A percentile compares a stretch with the other conserved stretches of the same genome.
phyloP scores from a whole-genome alignment of 2,113 vertebrate genomes.

The Columbina picui region DNA sequence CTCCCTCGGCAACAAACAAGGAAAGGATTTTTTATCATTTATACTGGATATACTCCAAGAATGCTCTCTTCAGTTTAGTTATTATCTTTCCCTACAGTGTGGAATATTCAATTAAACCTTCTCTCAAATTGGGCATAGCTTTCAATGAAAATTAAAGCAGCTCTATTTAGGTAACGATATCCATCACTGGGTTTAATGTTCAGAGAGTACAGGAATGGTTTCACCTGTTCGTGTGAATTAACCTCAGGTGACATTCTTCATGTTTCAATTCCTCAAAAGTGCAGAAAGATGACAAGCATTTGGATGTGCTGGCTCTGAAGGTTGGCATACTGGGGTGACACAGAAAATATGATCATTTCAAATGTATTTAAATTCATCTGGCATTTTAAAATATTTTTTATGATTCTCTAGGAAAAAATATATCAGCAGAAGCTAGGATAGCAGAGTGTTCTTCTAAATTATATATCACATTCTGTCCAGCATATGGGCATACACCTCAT shows the following conservation, averaged over 20 bases:
- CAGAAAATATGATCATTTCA: neutral
- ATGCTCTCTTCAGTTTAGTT: constrained; percentile 29
- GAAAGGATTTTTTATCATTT: constrained; percentile 49
- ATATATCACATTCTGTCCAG: neutral
- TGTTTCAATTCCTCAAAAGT: neutral
- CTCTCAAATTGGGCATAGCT: constrained; percentile 71
- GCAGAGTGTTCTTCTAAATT: constrained; percentile 23
- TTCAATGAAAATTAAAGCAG: constrained; percentile 52
- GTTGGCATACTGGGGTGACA: neutral
- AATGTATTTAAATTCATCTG: neutral
- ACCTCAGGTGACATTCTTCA: neutral
- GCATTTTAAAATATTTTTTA: neutral
- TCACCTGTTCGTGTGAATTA: constrained; percentile 39
- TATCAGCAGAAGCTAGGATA: neutral
- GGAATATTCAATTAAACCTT: constrained; percentile 73
- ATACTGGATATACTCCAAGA: constrained; percentile 62
- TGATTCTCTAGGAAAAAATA: neutral
- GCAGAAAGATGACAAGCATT: neutral
- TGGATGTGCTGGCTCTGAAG: neutral
- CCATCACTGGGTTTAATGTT: constrained; percentile 46
- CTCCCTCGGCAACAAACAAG: constrained; percentile 1
- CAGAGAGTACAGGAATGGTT: neutral
- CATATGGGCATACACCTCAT: neutral
- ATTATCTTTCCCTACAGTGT: constrained; percentile 57
- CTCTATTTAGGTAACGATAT: constrained; percentile 57